A percentile compares a stretch with the other conserved stretches of the same genome.
phyloP scores from a whole-genome alignment of 64 coral and sea anemone genomes.

The Stylophora pistillata region DNA sequence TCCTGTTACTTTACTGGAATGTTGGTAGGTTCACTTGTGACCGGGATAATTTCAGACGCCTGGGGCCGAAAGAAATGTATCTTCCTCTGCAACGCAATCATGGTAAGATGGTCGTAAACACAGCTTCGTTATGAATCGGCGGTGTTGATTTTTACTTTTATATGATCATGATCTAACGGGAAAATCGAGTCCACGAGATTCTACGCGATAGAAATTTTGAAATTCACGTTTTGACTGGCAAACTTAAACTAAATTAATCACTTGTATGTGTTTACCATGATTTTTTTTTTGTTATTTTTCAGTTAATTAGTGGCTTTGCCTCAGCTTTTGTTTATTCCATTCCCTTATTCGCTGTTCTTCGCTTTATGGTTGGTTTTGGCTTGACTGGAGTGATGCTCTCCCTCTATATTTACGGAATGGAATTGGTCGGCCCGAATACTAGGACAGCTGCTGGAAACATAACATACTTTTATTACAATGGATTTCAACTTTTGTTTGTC shows the following conservation, averaged over 20 bases:
- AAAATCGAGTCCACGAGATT: too few relatives aligned
- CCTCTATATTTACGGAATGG: conserved; percentile 55
- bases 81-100: conserved; percentile 31
- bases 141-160: too few relatives aligned
- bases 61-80: conserved; percentile 62
- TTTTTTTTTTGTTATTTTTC: not conserved
- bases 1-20: conserved; percentile 52
- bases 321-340: conserved; percentile 61
- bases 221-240: too few relatives aligned
- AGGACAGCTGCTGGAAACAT: conserved; percentile 48
- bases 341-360: conserved; percentile 47
- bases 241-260: too few relatives aligned
- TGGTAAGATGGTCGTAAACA: conserved; percentile 7
- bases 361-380: conserved; percentile 47
- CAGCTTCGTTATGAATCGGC: too few relatives aligned
- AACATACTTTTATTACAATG: conserved; percentile 39
- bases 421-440: conserved; percentile 51
- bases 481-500: conserved; percentile 16
- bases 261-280: not conserved
- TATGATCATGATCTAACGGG: too few relatives aligned
- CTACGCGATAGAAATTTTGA: too few relatives aligned
- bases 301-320: conserved; percentile 13
- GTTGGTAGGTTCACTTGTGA: conserved; percentile 50
- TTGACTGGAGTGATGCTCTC: conserved; percentile 48
- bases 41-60: conserved; percentile 46